Conservation (phyloP, 2,797 vertebrate genomes). For the Iguana delicatissima region DNA sequence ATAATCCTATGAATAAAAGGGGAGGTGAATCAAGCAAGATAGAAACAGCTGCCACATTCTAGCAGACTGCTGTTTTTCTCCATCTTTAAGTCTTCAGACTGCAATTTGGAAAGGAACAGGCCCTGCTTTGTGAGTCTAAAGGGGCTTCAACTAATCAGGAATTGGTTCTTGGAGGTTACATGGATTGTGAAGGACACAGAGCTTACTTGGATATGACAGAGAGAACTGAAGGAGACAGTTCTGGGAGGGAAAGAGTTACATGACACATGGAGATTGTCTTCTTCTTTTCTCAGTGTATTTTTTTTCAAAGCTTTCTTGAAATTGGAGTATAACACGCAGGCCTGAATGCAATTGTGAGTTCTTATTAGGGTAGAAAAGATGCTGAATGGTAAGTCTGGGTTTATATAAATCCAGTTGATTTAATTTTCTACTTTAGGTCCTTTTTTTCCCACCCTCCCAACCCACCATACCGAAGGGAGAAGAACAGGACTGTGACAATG, state of each 20-base stretch:
- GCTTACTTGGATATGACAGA: not conserved
- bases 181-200: not conserved
- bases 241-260: not conserved
- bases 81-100: not conserved
- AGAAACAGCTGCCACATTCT: too few relatives aligned
- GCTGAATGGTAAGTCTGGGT: too few relatives aligned
- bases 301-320: too few relatives aligned
- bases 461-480: too few relatives aligned
- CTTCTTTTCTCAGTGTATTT: not conserved
- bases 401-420: too few relatives aligned
- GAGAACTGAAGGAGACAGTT: not conserved
- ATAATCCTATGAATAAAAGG: not conserved
- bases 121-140: not conserved
- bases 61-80: not conserved
- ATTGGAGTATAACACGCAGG: too few relatives aligned
- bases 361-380: too few relatives aligned
- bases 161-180: not conserved
- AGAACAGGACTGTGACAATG: too few relatives aligned
- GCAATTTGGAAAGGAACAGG: not conserved
- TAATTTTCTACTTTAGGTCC: too few relatives aligned
- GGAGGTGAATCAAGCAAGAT: not conserved
- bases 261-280: not conserved
- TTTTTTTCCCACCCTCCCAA: too few relatives aligned
- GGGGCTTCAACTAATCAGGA: not conserved
- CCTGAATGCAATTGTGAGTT: too few relatives aligned